Evolutionary conservation across 1,140 invertebrate genomes (phyloP).

Genomic region (Macrosteles quadrilineatus): DNA sequence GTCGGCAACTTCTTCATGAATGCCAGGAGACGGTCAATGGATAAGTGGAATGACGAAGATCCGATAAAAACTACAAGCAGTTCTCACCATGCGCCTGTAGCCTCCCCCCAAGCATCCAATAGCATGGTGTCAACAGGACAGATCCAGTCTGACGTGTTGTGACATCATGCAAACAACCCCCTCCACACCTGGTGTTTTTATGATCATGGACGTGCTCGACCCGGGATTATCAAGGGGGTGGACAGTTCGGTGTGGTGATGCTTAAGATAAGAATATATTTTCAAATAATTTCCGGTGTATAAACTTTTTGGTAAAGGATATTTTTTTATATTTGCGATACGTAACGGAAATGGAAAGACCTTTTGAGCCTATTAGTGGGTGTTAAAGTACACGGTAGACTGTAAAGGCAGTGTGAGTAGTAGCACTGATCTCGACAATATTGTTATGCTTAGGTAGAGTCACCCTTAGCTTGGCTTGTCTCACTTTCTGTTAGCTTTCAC

Average conservation of each 20-base stretch:
- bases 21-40: conserved; percentile 93
- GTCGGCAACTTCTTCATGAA: conserved; percentile 99
- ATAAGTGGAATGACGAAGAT: conserved; percentile 97
- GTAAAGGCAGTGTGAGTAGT: conserved; percentile 2
- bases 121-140: conserved; percentile 25
- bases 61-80: conserved; percentile 43
- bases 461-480: background rate
- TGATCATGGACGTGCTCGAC: conserved; percentile 23
- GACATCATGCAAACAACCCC: conserved; percentile 40
- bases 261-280: conserved; percentile 12
- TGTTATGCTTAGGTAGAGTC: conserved; percentile 4
- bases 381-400: background rate
- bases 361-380: background rate
- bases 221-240: background rate
- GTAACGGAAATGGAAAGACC: too few relatives aligned
- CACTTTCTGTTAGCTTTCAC: background rate
- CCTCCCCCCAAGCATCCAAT: conserved; percentile 12
- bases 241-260: background rate
- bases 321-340: conserved; percentile 23
- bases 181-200: conserved; percentile 41
- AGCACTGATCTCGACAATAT: conserved; percentile 14
- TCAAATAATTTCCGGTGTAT: conserved; percentile 19
- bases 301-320: conserved; percentile 23
- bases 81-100: background rate
- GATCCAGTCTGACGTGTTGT: conserved; percentile 39